These are phyloP conservation scores for Coenonympha glycerion DNA, from an alignment of 2,888 invertebrate genomes.

Conservation along the genomic window DNA sequence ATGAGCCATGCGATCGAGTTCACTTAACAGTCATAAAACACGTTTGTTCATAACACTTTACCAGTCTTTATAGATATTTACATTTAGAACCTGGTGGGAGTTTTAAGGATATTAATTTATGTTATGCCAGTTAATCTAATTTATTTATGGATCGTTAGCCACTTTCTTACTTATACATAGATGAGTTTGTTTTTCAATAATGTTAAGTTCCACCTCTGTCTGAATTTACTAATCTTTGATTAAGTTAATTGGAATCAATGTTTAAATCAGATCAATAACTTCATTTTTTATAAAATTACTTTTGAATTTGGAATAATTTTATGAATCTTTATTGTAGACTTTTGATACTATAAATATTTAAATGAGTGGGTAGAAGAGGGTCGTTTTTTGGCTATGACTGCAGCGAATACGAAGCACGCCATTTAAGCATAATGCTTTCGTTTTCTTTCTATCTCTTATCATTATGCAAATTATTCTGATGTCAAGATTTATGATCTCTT, in stretches of 20 bases:
- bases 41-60: slow-evolving; percentile 19
- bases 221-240: no score
- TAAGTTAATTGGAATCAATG: no score
- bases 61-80: background rate
- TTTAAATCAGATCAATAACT: no score
- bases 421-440: background rate
- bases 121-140: background rate
- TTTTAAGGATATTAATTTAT: background rate
- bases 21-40: slow-evolving; percentile 35
- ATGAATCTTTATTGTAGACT: no score
- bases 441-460: background rate
- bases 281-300: no score
- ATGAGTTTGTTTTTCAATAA: no score
- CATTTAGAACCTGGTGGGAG: background rate
- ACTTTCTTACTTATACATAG: no score
- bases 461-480: background rate
- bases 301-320: no score
- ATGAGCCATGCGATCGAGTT: slow-evolving; percentile 45
- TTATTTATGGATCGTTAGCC: background rate
- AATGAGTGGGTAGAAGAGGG: background rate
- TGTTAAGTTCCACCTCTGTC: no score
- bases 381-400: background rate
- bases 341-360: no score
- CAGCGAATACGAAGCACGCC: background rate
- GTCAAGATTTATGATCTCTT: background rate